A percentile compares a stretch with the other conserved stretches of the same genome.
Conservation (phyloP, 2,113 vertebrate genomes). For the Ceyx cyanopectus region DNA sequence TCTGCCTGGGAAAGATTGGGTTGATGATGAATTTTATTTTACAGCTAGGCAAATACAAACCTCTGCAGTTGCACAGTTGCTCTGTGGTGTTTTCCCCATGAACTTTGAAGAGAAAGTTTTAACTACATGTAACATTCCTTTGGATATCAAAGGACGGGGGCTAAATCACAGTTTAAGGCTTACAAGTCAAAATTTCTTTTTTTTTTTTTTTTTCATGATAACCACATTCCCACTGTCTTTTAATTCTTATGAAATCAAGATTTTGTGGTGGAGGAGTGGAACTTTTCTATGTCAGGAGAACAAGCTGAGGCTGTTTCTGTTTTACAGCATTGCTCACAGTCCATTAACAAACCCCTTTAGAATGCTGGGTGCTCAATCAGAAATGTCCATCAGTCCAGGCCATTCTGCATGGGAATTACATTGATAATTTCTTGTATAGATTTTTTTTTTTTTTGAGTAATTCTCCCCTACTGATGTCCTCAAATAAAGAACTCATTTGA, state of each 20-base stretch:
- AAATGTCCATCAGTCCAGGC: not conserved
- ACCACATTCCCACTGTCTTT: not conserved
- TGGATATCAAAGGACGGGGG: not conserved
- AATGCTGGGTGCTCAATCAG: conserved; percentile 2
- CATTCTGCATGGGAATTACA: conserved; percentile 28
- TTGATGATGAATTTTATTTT: not conserved
- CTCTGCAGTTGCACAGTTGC: not conserved
- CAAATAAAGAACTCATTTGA: conserved; percentile 43
- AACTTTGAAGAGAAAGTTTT: not conserved
- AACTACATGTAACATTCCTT: not conserved
- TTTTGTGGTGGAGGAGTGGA: not conserved
- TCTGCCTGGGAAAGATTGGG: not conserved
- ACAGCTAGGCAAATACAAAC: not conserved
- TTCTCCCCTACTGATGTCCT: not conserved
- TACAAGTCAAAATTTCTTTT: not conserved
- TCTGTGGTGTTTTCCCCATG: not conserved
- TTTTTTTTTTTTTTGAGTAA: not conserved
- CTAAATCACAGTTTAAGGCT: not conserved
- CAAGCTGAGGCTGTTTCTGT: not conserved
- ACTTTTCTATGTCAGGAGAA: not conserved
- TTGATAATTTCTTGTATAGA: conserved; percentile 14
- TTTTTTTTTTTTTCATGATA: not conserved
- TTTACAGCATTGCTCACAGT: not conserved
- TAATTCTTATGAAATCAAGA: not conserved
- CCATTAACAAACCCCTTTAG: not conserved